Evolutionary conservation across 2,797 vertebrate genomes (phyloP).

Genomic region (Hafferia zeledoni): DNA sequence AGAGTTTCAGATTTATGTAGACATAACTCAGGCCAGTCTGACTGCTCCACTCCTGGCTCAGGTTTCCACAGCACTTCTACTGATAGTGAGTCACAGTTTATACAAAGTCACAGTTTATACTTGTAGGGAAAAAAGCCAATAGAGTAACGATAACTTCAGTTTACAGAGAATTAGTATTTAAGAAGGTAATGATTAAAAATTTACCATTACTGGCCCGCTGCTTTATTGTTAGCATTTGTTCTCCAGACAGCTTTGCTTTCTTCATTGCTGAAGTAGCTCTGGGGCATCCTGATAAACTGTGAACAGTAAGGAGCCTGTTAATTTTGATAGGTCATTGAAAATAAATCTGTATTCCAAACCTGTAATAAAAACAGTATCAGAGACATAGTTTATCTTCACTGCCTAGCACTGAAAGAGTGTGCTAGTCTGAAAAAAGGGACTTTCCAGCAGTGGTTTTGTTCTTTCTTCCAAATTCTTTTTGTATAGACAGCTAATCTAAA

Average conservation of each 20-base stretch:
- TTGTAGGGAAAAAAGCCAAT: background rate
- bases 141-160: background rate
- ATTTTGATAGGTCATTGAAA: constrained; percentile 3
- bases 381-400: constrained; percentile 2
- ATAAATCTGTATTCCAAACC: constrained; percentile 24
- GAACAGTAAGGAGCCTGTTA: constrained; percentile 59
- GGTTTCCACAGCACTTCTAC: background rate
- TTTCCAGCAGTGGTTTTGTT: constrained; percentile 11
- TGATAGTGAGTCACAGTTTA: background rate
- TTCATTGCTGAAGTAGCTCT: constrained; percentile 98
- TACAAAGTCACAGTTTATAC: background rate
- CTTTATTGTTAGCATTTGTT: constrained; percentile 98
- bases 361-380: constrained; percentile 1
- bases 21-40: background rate
- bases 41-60: background rate
- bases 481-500: background rate
- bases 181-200: constrained; percentile 31
- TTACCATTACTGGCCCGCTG: constrained; percentile 93
- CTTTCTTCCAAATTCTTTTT: constrained; percentile 5
- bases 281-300: constrained; percentile 95
- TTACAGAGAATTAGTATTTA: constrained; percentile 6
- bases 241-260: constrained; percentile 96
- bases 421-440: background rate
- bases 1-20: background rate
- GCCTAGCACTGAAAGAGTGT: background rate